Conservation (phyloP, 2,113 vertebrate species). For the Conger conger region DNA sequence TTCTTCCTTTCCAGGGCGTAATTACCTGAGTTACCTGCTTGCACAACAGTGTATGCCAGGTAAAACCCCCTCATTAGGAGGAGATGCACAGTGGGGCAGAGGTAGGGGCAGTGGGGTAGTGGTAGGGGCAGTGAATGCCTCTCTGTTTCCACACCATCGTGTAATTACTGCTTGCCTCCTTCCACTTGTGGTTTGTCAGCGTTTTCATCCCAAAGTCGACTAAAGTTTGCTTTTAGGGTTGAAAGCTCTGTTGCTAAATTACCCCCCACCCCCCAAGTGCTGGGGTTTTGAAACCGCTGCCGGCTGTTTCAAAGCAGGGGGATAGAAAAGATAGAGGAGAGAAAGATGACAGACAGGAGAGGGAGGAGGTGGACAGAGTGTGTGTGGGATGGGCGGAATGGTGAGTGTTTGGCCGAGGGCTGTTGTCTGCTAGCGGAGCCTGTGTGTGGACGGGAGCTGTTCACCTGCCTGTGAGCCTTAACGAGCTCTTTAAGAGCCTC, state of each 20-base stretch:
- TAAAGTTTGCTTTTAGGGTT: background rate
- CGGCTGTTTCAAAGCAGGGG: no score
- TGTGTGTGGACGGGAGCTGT: background rate
- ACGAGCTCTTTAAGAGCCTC: constrained; percentile 11
- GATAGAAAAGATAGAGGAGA: no score
- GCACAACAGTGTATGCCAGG: background rate
- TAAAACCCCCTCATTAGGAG: background rate
- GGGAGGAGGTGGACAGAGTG: background rate
- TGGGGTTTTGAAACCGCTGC: no score
- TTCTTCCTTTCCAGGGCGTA: background rate
- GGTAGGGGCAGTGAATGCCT: background rate
- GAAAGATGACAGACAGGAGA: no score
- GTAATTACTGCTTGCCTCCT: background rate
- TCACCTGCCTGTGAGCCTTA: background rate
- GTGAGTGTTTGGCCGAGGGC: background rate
- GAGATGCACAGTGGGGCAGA: background rate
- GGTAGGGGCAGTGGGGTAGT: background rate
- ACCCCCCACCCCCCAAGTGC: no score
- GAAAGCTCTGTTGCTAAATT: background rate
- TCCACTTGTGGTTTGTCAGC: background rate
- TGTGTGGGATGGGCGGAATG: background rate
- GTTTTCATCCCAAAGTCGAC: background rate
- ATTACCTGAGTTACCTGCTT: background rate
- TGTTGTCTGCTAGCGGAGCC: background rate
- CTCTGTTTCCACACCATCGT: background rate